Evolutionary conservation across 2,113 vertebrate species (phyloP).

Genomic region (Cathartes aura): DNA sequence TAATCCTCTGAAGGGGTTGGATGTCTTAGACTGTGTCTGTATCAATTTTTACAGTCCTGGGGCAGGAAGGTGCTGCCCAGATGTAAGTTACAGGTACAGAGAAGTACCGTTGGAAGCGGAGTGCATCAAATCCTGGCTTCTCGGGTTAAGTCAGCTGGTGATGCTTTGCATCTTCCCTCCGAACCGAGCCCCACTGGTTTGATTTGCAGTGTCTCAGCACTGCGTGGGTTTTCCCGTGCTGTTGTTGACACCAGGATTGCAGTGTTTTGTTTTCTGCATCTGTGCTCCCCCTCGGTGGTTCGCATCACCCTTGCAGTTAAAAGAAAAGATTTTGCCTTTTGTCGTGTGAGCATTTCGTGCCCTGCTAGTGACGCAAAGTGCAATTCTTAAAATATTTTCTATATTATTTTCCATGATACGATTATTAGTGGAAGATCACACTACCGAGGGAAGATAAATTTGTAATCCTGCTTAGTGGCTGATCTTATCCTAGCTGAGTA

Average conservation of each 20-base stretch:
- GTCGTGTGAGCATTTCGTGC: accelerated
- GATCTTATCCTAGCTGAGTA: conserved; percentile 30
- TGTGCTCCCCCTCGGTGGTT: background rate
- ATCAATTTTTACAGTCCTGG: background rate
- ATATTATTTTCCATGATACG: background rate
- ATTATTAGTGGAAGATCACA: conserved; percentile 16
- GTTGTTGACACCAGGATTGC: background rate
- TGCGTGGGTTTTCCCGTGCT: accelerated
- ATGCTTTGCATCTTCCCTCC: background rate
- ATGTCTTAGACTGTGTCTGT: background rate
- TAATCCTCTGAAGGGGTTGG: background rate
- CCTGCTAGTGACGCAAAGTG: background rate
- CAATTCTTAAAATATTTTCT: background rate
- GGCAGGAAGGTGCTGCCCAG: background rate
- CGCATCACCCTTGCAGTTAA: background rate
- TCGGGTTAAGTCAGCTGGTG: accelerated
- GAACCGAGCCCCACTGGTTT: accelerated
- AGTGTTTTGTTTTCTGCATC: background rate
- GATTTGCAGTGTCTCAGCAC: background rate
- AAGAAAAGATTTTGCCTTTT: background rate
- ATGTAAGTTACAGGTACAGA: background rate
- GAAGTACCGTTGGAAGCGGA: accelerated
- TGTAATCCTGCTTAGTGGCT: conserved; percentile 43
- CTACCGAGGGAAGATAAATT: background rate
- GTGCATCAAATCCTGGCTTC: accelerated